phyloP scores from a whole-genome alignment of 2,113 vertebrate species.

The Malurus alboscapulatus region DNA sequence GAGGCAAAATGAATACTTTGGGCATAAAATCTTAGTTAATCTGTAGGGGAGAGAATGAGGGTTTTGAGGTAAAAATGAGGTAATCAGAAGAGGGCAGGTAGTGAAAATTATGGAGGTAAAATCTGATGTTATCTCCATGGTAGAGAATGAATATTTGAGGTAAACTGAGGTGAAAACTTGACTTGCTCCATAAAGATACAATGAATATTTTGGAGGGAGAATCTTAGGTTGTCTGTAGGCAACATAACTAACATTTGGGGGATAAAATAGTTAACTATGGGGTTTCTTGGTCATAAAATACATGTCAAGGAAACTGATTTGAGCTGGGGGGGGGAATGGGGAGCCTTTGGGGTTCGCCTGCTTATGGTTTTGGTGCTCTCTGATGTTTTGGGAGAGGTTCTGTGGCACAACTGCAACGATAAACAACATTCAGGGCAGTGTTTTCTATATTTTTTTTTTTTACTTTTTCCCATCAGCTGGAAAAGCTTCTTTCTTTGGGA shows the following conservation, averaged over 20 bases:
- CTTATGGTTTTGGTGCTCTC: neutral
- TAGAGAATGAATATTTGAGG: neutral
- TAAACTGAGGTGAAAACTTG: neutral
- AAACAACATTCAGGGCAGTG: neutral
- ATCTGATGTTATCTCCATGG: neutral
- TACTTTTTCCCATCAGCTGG: neutral
- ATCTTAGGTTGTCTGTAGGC: neutral
- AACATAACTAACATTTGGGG: no score
- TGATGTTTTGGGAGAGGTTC: neutral
- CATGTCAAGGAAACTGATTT: neutral
- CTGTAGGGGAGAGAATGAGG: neutral
- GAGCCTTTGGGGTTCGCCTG: neutral
- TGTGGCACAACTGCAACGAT: neutral
- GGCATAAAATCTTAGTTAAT: neutral
- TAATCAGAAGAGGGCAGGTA: neutral
- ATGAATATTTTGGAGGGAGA: neutral
- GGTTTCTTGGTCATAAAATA: neutral
- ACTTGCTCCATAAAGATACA: accelerated
- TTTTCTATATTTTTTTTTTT: neutral
- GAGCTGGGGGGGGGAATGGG: neutral
- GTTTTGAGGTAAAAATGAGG: neutral
- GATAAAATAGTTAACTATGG: neutral
- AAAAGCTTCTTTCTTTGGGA: neutral
- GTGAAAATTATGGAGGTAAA: neutral
- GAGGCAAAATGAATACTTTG: neutral